Percentiles rank a stretch among this genome's conserved stretches.
Conservation (phyloP, 2,113 vertebrate genomes). For the Willisornis vidua region DNA sequence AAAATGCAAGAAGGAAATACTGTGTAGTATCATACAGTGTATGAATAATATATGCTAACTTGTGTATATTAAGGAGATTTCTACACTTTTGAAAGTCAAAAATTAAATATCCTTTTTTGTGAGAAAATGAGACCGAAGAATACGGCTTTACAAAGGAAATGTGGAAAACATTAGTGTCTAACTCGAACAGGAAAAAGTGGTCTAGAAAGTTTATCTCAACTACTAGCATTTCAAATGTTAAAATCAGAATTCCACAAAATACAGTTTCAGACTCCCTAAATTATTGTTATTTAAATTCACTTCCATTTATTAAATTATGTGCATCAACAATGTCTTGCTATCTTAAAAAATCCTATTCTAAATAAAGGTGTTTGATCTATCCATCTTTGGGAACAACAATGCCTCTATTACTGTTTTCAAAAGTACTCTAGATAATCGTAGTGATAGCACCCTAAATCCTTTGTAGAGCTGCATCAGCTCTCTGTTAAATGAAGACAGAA, state of each 20-base stretch:
- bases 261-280: not conserved
- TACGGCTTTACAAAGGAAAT: not conserved
- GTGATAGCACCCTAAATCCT: not conserved
- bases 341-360: not conserved
- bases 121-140: not conserved
- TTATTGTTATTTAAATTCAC: slow-evolving; percentile 11
- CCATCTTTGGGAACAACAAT: not conserved
- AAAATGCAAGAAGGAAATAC: not conserved
- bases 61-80: not conserved
- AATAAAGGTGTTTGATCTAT: not conserved
- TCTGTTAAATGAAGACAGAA: not conserved
- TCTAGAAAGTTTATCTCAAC: not conserved
- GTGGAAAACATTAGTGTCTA: not conserved
- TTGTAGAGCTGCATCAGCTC: not conserved
- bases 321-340: not conserved
- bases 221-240: not conserved
- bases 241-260: not conserved
- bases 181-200: not conserved
- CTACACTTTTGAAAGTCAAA: not conserved
- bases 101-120: not conserved
- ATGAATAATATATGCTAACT: not conserved
- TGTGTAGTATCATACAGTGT: not conserved
- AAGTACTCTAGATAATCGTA: not conserved
- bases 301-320: not conserved
- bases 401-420: not conserved